Conservation (phyloP, 2,797 vertebrate species). For the Intellagama lesueurii region DNA sequence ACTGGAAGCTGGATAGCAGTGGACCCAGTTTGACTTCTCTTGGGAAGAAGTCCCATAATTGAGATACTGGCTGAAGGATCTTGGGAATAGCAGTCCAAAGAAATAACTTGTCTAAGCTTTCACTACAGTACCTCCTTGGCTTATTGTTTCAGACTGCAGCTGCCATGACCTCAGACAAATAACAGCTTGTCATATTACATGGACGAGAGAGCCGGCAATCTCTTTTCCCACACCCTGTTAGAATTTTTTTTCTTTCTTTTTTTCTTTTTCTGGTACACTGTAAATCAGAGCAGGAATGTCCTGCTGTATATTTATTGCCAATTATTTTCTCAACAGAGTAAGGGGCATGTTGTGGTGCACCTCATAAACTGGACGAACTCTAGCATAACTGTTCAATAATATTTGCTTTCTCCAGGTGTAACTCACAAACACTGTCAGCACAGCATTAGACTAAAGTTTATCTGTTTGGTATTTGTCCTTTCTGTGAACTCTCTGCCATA, state of each 20-base stretch:
- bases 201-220: neutral
- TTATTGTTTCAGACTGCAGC: neutral
- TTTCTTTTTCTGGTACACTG: slow-evolving; percentile 41
- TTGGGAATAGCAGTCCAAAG: neutral
- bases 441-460: slow-evolving; percentile 29
- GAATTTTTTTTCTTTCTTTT: slow-evolving; percentile 12
- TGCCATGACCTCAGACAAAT: neutral
- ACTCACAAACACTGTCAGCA: slow-evolving; percentile 39
- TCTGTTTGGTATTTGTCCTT: slow-evolving; percentile 56
- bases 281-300: slow-evolving; percentile 51
- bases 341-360: slow-evolving; percentile 61
- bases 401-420: slow-evolving; percentile 44
- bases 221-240: slow-evolving; percentile 8
- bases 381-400: slow-evolving; percentile 59
- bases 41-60: neutral
- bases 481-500: slow-evolving; percentile 54
- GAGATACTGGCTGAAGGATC: neutral
- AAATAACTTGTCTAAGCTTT: neutral
- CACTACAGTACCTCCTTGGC: neutral
- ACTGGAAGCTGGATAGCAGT: too few species aligned
- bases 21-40: too few species aligned
- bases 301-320: slow-evolving; percentile 54
- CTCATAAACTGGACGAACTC: slow-evolving; percentile 66
- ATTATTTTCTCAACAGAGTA: slow-evolving; percentile 56
- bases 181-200: slow-evolving; percentile 17